Percentiles rank a stretch among this genome's conserved stretches.
phyloP scores from a whole-genome alignment of 2,797 vertebrate species.

The Micrastur ruficollis region DNA sequence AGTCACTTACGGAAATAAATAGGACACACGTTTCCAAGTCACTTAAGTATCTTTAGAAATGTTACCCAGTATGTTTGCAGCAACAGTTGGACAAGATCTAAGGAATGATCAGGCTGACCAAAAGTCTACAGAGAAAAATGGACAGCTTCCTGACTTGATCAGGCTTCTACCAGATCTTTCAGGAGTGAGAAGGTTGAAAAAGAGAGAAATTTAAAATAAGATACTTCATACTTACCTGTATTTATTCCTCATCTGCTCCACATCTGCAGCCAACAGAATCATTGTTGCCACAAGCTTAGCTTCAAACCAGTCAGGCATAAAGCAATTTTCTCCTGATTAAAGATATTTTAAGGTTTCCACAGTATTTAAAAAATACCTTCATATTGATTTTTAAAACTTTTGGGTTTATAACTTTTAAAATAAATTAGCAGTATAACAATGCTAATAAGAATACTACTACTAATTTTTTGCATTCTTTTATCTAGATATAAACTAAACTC shows the following conservation, averaged over 20 bases:
- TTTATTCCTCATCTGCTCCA: conserved; percentile 73
- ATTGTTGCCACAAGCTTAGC: conserved; percentile 84
- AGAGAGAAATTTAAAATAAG: background rate
- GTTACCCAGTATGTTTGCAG: background rate
- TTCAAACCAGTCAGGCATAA: conserved; percentile 82
- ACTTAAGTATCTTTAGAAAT: background rate
- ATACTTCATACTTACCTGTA: conserved; percentile 55
- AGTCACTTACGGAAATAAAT: background rate
- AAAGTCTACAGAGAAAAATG: background rate
- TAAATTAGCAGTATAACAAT: background rate
- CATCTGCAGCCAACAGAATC: conserved; percentile 85
- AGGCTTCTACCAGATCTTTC: background rate
- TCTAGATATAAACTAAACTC: background rate
- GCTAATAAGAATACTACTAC: background rate
- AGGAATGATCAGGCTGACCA: background rate
- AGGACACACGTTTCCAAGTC: background rate
- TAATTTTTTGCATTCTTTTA: background rate
- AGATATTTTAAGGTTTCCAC: conserved; percentile 45
- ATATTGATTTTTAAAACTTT: background rate
- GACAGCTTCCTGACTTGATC: background rate
- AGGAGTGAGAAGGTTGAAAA: background rate
- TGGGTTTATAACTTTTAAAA: background rate
- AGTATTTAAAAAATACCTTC: background rate
- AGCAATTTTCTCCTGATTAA: conserved; percentile 63
- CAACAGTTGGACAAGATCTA: background rate